Evolutionary conservation across 2,888 invertebrate species (phyloP).

Genomic region (Galerucella calmariensis): DNA sequence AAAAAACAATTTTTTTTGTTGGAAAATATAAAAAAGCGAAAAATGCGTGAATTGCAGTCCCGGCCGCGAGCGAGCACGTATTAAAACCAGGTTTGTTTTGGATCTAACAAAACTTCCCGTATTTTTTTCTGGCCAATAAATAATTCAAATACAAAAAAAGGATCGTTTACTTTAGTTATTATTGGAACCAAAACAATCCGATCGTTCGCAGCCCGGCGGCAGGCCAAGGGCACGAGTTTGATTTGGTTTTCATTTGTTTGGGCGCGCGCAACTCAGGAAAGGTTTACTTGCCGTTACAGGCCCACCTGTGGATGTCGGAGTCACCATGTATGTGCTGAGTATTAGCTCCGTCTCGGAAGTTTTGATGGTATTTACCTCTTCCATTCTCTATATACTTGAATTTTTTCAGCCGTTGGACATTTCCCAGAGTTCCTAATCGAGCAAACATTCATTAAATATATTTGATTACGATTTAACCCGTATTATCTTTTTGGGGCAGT

Average conservation of each 20-base stretch:
- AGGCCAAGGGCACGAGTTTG: slow-evolving; percentile 61
- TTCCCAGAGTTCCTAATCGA: slow-evolving; percentile 12
- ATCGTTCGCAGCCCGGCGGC: slow-evolving; percentile 58
- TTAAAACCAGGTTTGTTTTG: background rate
- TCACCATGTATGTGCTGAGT: slow-evolving; percentile 98
- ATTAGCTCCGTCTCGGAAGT: slow-evolving; percentile 99
- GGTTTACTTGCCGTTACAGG: slow-evolving; percentile 73
- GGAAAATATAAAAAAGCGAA: background rate
- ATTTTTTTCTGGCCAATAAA: background rate
- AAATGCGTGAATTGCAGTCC: slow-evolving; percentile 37
- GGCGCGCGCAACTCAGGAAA: slow-evolving; percentile 45
- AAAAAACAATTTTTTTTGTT: too few species aligned
- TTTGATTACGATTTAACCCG: too few species aligned
- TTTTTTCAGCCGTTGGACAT: slow-evolving; percentile 27
- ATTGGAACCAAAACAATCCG: background rate
- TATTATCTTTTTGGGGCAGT: too few species aligned
- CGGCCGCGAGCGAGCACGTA: slow-evolving; percentile 30
- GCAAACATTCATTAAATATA: background rate
- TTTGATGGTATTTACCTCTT: slow-evolving; percentile 81
- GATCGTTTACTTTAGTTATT: slow-evolving; percentile 46
- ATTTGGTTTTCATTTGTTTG: slow-evolving; percentile 54
- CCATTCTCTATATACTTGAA: slow-evolving; percentile 39
- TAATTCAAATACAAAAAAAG: slow-evolving; percentile 7
- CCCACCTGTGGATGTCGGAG: slow-evolving; percentile 96
- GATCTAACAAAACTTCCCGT: background rate